Base-by-base conservation (phyloP, 2,113 vertebrate genomes). In the Suncus etruscus region DNA sequence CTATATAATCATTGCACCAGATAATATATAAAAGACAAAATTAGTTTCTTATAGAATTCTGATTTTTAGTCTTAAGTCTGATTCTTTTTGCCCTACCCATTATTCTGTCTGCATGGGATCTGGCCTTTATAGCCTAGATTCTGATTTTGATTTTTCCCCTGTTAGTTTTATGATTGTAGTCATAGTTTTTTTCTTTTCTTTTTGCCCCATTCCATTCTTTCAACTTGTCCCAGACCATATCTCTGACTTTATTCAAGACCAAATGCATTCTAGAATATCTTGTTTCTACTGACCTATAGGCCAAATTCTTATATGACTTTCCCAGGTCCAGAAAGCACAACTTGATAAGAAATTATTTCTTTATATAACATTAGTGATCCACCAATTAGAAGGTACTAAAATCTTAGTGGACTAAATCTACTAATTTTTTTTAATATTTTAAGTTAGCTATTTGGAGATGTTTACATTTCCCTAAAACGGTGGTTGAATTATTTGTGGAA, bases 361-460 rank as follows among this genome's bases (percentile, higher is more conserved):
- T 10, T 80, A 4, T 88, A 22, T 73, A 70, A 50, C 24, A 70
- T 69, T 31, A 78, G 5, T 14, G 90, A 7, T 82, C 24, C 24
- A 74, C 25, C 63, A 65, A 73, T 65, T n/a, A 69, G 31, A 81
- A 77, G n/a, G 7, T 50, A 16, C 70, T 94, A 32, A 91, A 87
- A 65, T 72, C 63, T 68, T 51, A 94, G 54, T 80, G 65, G 75
- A 78, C 29, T 29, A 29, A 79, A 45, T 92, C 63, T 86, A 70
- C 75, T 86, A 84, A 82, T 74, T 10, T 63, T 65, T 83, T n/a
- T 87, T 61, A 81, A 22, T 39, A 14, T 22, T 82, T 8, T 94
- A 78, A 50, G 32, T 84, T 93, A 90, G 24, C 76, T 80, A 20
- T 70, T 91, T 84, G 61, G 32, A 92, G 39, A 72, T 84, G 8